phyloP scores from a whole-genome alignment of 2,797 vertebrate genomes.

The Smutsia temminckii region DNA sequence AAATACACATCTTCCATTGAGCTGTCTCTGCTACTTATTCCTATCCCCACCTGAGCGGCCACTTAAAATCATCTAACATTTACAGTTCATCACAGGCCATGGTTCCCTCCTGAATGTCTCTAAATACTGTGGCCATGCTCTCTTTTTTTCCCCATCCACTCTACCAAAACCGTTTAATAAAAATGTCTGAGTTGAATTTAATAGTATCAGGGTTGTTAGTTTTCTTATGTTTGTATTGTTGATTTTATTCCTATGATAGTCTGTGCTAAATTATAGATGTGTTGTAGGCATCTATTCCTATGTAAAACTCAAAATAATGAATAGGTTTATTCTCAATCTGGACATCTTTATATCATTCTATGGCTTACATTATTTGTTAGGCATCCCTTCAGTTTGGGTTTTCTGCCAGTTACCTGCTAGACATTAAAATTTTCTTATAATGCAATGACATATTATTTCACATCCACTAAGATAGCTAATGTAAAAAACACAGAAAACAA shows the following conservation, averaged over 20 bases:
- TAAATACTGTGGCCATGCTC: neutral
- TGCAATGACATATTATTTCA: neutral
- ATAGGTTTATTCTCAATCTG: constrained; percentile 4
- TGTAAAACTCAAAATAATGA: constrained; percentile 22
- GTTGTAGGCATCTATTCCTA: neutral
- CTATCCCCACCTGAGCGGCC: neutral
- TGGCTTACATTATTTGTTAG: neutral
- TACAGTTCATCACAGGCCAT: neutral
- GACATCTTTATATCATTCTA: neutral
- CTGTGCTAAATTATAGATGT: neutral
- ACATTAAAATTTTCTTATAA: neutral
- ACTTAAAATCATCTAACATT: neutral
- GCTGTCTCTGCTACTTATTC: neutral
- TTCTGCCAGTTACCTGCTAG: neutral
- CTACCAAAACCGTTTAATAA: neutral
- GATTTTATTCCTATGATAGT: neutral
- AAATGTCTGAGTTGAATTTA: neutral
- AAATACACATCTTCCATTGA: neutral
- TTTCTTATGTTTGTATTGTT: neutral
- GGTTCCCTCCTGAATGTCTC: neutral
- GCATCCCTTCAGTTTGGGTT: neutral
- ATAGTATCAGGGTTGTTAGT: neutral
- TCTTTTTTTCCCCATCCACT: neutral
- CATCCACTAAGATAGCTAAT: neutral
- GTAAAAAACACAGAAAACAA: neutral